Percentiles rank a stretch among this genome's conserved stretches.
Evolutionary conservation across 2,113 vertebrate species (phyloP).

Genomic region (Chaenocephalus aceratus): DNA sequence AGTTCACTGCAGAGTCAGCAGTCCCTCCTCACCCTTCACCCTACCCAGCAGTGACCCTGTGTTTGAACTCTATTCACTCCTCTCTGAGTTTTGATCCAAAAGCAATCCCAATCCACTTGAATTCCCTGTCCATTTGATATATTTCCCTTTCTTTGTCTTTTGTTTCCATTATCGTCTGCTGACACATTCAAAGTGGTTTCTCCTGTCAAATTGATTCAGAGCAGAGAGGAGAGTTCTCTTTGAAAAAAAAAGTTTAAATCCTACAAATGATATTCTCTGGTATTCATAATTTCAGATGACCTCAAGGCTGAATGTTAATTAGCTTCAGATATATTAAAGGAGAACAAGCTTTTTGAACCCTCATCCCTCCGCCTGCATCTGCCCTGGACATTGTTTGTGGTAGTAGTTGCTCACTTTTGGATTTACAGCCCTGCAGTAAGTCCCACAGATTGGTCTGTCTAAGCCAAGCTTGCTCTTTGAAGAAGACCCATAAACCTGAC

Average conservation of each 20-base stretch:
- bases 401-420: slow-evolving; percentile 65
- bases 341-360: slow-evolving; percentile 66
- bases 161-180: slow-evolving; percentile 20
- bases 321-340: slow-evolving; percentile 37
- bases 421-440: slow-evolving; percentile 82
- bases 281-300: slow-evolving; percentile 25
- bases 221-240: background rate
- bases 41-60: slow-evolving; percentile 34
- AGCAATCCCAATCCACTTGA: background rate
- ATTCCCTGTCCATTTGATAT: slow-evolving; percentile 22
- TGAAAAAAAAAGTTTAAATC: slow-evolving; percentile 19
- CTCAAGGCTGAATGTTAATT: slow-evolving; percentile 12
- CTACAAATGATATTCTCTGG: background rate
- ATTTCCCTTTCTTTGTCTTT: slow-evolving; percentile 11
- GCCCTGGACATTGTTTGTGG: slow-evolving; percentile 73
- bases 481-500: slow-evolving; percentile 83
- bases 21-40: slow-evolving; percentile 19
- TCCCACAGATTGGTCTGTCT: slow-evolving; percentile 78
- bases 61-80: slow-evolving; percentile 29
- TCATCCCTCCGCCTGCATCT: slow-evolving; percentile 45
- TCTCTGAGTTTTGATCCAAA: slow-evolving; percentile 26
- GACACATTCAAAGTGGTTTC: background rate
- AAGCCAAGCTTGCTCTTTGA: slow-evolving; percentile 81
- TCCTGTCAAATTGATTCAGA: slow-evolving; percentile 15
- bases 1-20: slow-evolving; percentile 76